Percentiles rank a stretch among this genome's conserved stretches.
Evolutionary conservation across 2,888 invertebrate species (phyloP).

Genomic region (Willowsia nigromaculata): DNA sequence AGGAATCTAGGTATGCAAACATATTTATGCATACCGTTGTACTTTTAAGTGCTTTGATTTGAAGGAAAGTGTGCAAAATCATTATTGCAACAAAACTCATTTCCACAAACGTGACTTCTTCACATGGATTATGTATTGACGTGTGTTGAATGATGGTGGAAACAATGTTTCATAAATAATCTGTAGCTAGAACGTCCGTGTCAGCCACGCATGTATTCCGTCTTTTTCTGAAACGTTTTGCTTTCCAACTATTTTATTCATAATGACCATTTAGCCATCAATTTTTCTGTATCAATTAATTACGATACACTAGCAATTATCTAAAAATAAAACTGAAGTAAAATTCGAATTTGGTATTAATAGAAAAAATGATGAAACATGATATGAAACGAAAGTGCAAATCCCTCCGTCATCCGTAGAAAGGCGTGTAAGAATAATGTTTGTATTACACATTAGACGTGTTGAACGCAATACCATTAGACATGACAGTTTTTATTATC

Average conservation of each 20-base stretch:
- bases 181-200: not conserved
- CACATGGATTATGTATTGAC: not conserved
- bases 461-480: too few species aligned
- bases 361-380: too few species aligned
- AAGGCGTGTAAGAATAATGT: too few species aligned
- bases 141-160: not conserved
- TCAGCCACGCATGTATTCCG: constrained; percentile 5
- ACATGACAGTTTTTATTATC: constrained; percentile 1
- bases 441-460: too few species aligned
- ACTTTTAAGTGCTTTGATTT: not conserved
- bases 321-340: too few species aligned
- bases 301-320: too few species aligned
- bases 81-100: not conserved
- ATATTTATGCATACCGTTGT: not conserved
- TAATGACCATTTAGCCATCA: not conserved
- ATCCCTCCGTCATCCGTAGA: too few species aligned
- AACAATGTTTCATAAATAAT: constrained; percentile 27
- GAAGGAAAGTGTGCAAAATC: not conserved
- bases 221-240: not conserved
- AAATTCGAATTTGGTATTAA: too few species aligned
- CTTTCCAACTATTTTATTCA: not conserved
- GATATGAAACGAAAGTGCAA: too few species aligned
- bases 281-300: too few species aligned
- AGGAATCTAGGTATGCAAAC: not conserved
- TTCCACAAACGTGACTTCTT: constrained; percentile 42